Evolutionary conservation across 64 coral and sea anemone genomes (phyloP), one percentile per base, ranked within the genome.

Genomic region (Pocillopora damicornis): DNA sequence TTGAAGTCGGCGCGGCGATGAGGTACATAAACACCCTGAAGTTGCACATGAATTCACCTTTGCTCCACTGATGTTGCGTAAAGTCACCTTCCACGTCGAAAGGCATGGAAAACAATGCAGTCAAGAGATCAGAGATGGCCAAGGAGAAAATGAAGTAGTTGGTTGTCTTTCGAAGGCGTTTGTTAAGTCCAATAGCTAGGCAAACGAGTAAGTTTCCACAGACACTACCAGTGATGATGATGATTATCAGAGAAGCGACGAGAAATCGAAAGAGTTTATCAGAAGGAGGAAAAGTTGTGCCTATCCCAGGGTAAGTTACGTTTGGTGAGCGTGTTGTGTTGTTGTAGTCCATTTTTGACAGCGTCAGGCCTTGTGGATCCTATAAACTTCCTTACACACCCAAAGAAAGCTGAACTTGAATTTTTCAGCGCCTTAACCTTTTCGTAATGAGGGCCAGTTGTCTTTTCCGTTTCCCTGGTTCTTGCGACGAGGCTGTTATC

Each of bases 81-180:
- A 98, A 65, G 18, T 79, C 75, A 11, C 17, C 30, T 22, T 99
- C 76, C 5, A 91, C 93, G 15, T 99, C 97, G 15, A 95, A 95
- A 0, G 97, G 89, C 93, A 99, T 99, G 9, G 93, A 81, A 36
- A 95, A 90, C 12, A 76, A 72, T 0, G 93, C 93, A 15, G 97
- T 93, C 73, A 91, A 26, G 12, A 99, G 61, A 74, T 99, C 97
- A 59, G 92, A 91, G 15, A 95, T 76, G 1, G 97, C 97, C 25
- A 99, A 76, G 78, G 90, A 95, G 56, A 99, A 83, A 35, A 99
- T 90, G 78, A 95, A 99, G 63, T 92, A 99, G 60, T 91, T 95
- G 8, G 97, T 76, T 0, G 76, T 78, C 14, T 68, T 90, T 22
- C 90, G 97, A 4, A 99, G 88, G 60, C 89, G 87, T 68, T 86